Evolutionary conservation across 1,140 invertebrate species (phyloP), one percentile per base, ranked within the genome.

Genomic region (Panonychus citri): DNA sequence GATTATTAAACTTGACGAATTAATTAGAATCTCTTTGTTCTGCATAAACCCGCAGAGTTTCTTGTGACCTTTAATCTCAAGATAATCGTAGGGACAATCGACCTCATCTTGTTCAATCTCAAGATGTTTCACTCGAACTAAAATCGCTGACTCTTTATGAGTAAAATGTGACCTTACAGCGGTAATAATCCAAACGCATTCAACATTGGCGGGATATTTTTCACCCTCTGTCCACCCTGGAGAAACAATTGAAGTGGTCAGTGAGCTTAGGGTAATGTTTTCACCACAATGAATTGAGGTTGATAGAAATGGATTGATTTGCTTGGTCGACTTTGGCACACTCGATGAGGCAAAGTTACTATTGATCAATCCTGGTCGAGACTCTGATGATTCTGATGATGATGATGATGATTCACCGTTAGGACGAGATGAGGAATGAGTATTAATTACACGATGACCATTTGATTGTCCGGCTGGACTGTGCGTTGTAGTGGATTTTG

Each of bases 181-280:
- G 2, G 56, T 46, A 4, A 21, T 55, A 5, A 64, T 56, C 61
- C 61, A 64, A n/a, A 53, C 34, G 40, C 62, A 64, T 26, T 64
- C 58, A 7, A 49, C 13, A 30, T 60, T 64, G 15, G 56, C 51
- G 17, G 62, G 61, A 50, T 64, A 62, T 37, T 61, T 59, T 13
- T 55, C 37, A 27, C 26, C 26, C 39, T 46, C n/a, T 2, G n/a
- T 28, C 39, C 40, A 55, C 8, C 40, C 40, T 15, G 54, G 54
- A 4, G 21, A 26, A 15, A 13, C 39, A 26, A 55, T 55, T 26
- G 19, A 19, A n/a, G 27, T 46, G 21, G 54, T 17, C 19, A 43
- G 17, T 27, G 54, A 43, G 10, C 17, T 55, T 13, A 55, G 13
- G 19, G 28, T 54, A 8, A 54, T 28, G 7, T 37, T 19, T 34